These are phyloP conservation scores for Chironomus tepperi DNA, from an alignment of 1,140 invertebrate genomes.

Conservation along the genomic window DNA sequence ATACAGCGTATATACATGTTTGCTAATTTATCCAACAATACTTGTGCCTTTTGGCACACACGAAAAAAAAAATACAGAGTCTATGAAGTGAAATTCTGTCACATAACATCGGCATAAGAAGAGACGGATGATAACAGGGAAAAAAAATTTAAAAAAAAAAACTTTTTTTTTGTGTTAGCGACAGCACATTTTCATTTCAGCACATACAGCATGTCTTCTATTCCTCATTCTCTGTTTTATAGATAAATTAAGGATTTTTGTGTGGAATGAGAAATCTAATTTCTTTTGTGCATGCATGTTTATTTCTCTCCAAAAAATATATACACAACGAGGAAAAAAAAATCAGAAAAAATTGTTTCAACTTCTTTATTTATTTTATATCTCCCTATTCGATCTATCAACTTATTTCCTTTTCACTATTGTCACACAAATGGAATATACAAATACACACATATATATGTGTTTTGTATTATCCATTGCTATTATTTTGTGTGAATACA, in stretches of 20 bases:
- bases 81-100: neutral
- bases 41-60: neutral
- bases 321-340: neutral
- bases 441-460: no score
- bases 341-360: neutral
- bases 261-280: slow-evolving; percentile 13
- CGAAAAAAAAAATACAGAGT: neutral
- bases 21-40: slow-evolving; percentile 5
- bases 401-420: neutral
- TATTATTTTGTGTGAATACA: no score
- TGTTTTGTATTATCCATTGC: no score
- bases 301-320: neutral
- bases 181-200: slow-evolving; percentile 12
- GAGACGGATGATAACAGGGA: neutral
- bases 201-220: neutral
- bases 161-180: slow-evolving; percentile 11
- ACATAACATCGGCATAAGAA: neutral
- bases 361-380: slow-evolving; percentile 15
- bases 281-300: slow-evolving; percentile 12
- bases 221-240: neutral
- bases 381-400: neutral
- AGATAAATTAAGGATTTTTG: neutral
- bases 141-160: neutral
- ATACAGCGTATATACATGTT: no score
- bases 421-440: no score